Base-by-base conservation (phyloP, 2,888 invertebrate species). In the Notocelia uddmanniana region DNA sequence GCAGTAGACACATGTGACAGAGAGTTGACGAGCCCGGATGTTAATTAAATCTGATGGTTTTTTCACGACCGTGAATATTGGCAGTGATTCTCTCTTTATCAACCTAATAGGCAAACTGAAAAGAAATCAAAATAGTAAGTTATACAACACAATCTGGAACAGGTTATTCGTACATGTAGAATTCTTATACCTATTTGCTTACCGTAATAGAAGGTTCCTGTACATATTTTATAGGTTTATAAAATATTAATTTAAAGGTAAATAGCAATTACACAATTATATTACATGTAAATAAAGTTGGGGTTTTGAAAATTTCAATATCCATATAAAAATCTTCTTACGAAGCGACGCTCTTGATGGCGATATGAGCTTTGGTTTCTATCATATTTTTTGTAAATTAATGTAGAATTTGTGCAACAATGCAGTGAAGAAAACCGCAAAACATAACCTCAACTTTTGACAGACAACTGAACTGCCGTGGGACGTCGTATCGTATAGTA, bases 141-240 rank as follows among this genome's bases (percentile, higher is more conserved):
- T 68, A 68, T 26, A 68, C 60, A 69, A 68, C 59, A 54, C 41
- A 19, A 41, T 60, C 2, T 19, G 18, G 10, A 34, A 3, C 5
- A 18, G 19, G 54, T 54, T 41, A 41, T 41, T 21, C 0, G 41
- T 3, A 21, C 5, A 18, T 8, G 1, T 52, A 64, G 45, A n/a
- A 19, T 19, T n/a, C 41, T 15, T 15, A 15, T 15, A 1, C 6
- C 18, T 26, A 18, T 41, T 6, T 55, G 77, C 85, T 84, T 82
- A 92, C 92, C 88, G 83, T 77, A 87, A 81, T 70, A 89, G 73
- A 31, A 89, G 69, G 76, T 76, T 85, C 80, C 86, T 89, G 74
- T 88, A 90, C 92, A 92, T 92, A 73, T 69, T 76, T 54, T 26
- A 76, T 55, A 67, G 50, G 64, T 72, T 68, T 64, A 76, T 74